Base-by-base conservation (phyloP, 2,113 vertebrate species). In the Aegotheles bennettii region DNA sequence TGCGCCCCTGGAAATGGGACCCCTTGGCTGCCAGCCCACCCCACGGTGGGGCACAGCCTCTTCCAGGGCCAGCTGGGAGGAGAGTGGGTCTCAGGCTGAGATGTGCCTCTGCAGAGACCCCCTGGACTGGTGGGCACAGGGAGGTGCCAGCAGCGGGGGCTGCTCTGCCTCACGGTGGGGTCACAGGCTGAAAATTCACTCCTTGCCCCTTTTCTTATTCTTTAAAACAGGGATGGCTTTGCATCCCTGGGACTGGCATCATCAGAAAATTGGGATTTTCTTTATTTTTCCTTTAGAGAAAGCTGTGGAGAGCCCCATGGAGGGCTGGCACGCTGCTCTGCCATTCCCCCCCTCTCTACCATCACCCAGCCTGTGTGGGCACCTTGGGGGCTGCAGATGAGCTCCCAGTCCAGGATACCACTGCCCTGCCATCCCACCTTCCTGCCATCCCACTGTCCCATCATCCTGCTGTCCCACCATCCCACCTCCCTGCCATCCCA, bases 11-110 rank as follows among this genome's bases (percentile, higher is more conserved):
- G 59, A 91, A 64, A 16, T 1, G 2, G 17, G 35, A 68, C 18
- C 3, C 2, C 5, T 9, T 4, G 12, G 40, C 64, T 74, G 54
- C 56, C 47, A 81, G 74, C 36, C 59, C 60, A 82, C 31, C 20
- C 57, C 48, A 29, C 0, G 47, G 42, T 0, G 9, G 36, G 26
- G 1, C 16, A 25, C 2, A 1, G 35, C 40, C 19, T 64, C 2
- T 2, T 23, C 59, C 24, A 16, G 50, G 69, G 17, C 8, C 16
- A 65, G 20, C 47, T 36, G 69, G 57, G 33, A 68, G 57, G 21
- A 51, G 40, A 53, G 5, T 2, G 4, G 69, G 21, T 9, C 24
- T 20, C 0, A 0, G 29, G 12, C 14, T 16, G 23, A 33, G 28
- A 42, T 1, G 3, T 17, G n/a, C 3, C 2, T 18, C 74, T 26